phyloP scores from a whole-genome alignment of 2,888 invertebrate genomes.

The Zelleria hepariella region DNA sequence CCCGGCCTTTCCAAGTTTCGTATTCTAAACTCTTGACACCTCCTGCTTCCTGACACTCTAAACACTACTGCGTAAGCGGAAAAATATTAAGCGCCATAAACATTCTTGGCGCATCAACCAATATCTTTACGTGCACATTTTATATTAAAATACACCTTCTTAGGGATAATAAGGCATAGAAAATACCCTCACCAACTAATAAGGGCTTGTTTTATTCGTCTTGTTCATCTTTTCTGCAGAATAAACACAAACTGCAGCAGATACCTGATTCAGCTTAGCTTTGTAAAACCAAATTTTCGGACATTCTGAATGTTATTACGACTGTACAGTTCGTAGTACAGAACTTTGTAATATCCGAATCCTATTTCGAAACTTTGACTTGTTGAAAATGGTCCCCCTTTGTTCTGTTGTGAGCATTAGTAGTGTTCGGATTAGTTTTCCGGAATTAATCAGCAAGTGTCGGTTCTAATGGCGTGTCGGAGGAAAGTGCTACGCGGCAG shows the following conservation, averaged over 20 bases:
- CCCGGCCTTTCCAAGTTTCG: conserved; percentile 27
- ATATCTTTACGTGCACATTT: too few relatives aligned
- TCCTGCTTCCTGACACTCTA: neutral
- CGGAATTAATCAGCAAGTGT: conserved; percentile 6
- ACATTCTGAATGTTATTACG: neutral
- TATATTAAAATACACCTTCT: too few relatives aligned
- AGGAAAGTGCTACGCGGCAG: neutral
- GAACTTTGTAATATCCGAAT: conserved; percentile 3
- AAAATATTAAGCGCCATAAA: neutral
- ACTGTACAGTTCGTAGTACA: neutral
- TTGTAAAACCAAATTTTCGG: too few relatives aligned
- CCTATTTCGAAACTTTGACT: neutral
- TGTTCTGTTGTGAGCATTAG: neutral
- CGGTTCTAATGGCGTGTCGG: conserved; percentile 1
- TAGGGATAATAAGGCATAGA: too few relatives aligned
- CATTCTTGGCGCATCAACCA: neutral
- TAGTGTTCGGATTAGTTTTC: conserved; percentile 7
- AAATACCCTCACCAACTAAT: too few relatives aligned
- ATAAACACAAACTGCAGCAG: too few relatives aligned
- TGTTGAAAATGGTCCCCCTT: neutral
- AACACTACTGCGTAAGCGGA: neutral
- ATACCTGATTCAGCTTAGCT: too few relatives aligned
- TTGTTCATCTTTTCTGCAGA: too few relatives aligned
- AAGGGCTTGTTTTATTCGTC: too few relatives aligned
- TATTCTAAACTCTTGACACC: conserved; percentile 3